These are phyloP conservation scores for Acrossocheilus fasciatus DNA, from an alignment of 2,797 vertebrate species.

Conservation along the genomic window DNA sequence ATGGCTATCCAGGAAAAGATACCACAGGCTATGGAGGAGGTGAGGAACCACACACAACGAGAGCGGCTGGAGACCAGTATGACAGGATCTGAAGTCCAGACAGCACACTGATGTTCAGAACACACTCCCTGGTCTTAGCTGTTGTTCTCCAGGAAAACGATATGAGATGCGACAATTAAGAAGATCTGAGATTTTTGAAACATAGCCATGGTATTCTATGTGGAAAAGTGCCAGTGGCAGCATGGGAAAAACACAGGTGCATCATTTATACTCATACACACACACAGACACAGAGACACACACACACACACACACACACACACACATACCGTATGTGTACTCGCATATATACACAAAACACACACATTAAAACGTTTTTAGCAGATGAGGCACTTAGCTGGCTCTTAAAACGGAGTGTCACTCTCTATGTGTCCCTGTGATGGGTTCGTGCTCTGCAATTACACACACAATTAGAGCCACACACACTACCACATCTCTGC, in stretches of 20 bases:
- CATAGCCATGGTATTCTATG: constrained; percentile 24
- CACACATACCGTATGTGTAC: neutral
- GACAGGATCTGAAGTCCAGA: neutral
- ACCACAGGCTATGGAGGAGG: constrained; percentile 32
- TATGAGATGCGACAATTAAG: constrained; percentile 26
- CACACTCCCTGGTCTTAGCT: constrained; percentile 17
- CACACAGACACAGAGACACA: neutral
- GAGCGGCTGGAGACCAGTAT: neutral
- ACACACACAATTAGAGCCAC: constrained; percentile 67
- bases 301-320: neutral
- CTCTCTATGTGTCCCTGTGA: constrained; percentile 59
- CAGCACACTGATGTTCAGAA: neutral
- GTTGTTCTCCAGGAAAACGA: neutral
- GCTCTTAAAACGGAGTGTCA: constrained; percentile 63
- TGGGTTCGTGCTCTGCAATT: constrained; percentile 66
- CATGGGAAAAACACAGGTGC: constrained; percentile 50
- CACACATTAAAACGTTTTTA: constrained; percentile 57
- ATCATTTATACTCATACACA: neutral
- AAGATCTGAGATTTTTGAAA: constrained; percentile 6
- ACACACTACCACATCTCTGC: constrained; percentile 58
- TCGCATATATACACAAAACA: constrained; percentile 20
- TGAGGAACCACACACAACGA: constrained; percentile 29
- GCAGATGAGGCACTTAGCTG: constrained; percentile 60
- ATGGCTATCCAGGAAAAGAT: constrained; percentile 84
- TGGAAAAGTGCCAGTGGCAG: constrained; percentile 23